Percentiles rank a stretch among this genome's conserved stretches.
Conservation (phyloP, 2,113 vertebrate species). For the Xenopus laevis region DNA sequence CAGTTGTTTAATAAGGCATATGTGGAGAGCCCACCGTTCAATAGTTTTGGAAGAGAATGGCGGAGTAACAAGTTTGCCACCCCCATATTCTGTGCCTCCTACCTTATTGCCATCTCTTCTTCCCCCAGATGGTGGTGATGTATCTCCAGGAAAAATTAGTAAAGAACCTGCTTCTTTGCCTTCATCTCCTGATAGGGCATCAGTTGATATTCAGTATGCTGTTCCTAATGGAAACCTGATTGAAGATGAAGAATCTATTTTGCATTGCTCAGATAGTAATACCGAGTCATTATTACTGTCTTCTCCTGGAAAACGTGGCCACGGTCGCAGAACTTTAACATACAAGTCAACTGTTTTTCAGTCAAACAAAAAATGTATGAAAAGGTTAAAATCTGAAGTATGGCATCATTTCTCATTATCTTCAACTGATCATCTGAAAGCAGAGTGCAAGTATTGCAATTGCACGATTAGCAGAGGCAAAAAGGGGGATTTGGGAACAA, state of each 20-base stretch:
- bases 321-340: constrained; percentile 54
- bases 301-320: constrained; percentile 70
- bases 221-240: constrained; percentile 61
- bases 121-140: constrained; percentile 67
- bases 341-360: constrained; percentile 74
- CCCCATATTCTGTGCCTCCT: constrained; percentile 78
- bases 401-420: constrained; percentile 92
- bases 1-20: constrained; percentile 92
- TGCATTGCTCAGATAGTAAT: constrained; percentile 66
- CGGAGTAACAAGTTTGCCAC: constrained; percentile 74
- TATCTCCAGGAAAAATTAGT: constrained; percentile 75
- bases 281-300: constrained; percentile 65
- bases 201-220: constrained; percentile 64
- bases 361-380: constrained; percentile 91
- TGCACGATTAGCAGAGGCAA: constrained; percentile 89
- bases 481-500: constrained; percentile 89
- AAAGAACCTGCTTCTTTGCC: constrained; percentile 65
- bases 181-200: constrained; percentile 68
- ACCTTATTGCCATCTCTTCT: constrained; percentile 76
- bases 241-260: constrained; percentile 45
- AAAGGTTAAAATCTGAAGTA: constrained; percentile 88
- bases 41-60: constrained; percentile 94
- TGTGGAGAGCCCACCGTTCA: constrained; percentile 94
- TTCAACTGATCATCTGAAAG: constrained; percentile 86
- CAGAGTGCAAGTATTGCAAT: constrained; percentile 85